Evolutionary conservation across 2,113 vertebrate species (phyloP).

Genomic region (Balaeniceps rex): DNA sequence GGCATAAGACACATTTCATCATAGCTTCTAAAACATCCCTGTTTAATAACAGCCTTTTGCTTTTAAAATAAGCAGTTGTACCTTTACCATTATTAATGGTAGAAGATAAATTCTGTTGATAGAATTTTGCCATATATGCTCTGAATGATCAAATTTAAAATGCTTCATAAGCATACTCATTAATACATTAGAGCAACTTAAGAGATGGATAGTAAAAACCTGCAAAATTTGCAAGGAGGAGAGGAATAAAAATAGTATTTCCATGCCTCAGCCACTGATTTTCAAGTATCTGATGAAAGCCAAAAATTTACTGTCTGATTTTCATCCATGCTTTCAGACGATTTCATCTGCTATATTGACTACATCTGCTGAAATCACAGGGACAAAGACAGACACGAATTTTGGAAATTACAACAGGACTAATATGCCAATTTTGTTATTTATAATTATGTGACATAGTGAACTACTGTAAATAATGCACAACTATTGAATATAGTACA

Average conservation of each 20-base stretch:
- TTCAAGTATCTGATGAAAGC: neutral
- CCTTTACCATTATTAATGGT: neutral
- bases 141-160: neutral
- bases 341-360: neutral
- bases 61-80: neutral
- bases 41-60: neutral
- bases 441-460: neutral
- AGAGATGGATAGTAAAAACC: neutral
- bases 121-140: neutral
- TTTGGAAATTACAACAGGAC: neutral
- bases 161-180: neutral
- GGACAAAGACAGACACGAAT: neutral
- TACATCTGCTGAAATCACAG: neutral
- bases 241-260: neutral
- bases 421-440: neutral
- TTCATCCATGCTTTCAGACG: neutral
- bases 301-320: neutral
- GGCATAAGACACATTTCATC: neutral
- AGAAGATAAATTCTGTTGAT: neutral
- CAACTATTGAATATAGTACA: neutral
- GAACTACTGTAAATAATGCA: neutral
- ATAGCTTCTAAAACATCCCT: neutral
- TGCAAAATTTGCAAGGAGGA: neutral
- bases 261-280: neutral
- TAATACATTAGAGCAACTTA: neutral